Evolutionary conservation across 2,797 vertebrate genomes (phyloP), one percentile per base, ranked within the genome.

Genomic region (Takifugu ocellatus): DNA sequence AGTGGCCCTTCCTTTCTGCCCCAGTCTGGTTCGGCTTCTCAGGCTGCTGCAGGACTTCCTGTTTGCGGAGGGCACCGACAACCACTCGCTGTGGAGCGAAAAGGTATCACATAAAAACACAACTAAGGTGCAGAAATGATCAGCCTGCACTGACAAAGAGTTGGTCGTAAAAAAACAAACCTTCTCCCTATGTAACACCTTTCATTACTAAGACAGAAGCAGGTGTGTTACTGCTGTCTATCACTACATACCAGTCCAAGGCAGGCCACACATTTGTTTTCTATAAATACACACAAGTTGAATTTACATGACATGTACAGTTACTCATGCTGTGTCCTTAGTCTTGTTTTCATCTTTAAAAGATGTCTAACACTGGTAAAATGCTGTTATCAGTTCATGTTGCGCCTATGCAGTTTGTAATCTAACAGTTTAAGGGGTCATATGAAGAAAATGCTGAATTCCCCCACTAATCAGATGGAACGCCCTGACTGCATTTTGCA

Each of bases 11-110:
- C 90, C 93, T 0, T 92, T 96, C 84, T 89, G 88, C 57, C 94
- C 94, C 70, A 96, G 94, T 1, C 88, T 91, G 4, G 90, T 99
- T 17, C 93, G 93, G 60, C 92, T 99, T 24, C 92, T 99, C 44
- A 84, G 96, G 15, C 90, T 99, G 55, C 93, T 99, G 5, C 97
- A 99, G 86, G 97, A 99, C 79, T 97, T 98, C 84, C 86, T 99
- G 24, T 97, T 96, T 24, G 89, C 96, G 0, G 97, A 99, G 84
- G 96, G 97, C 0, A 95, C 94, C 25, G 92, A 88, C 72, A 97
- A 98, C 88, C 91, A 92, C 60, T 79, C 91, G 1, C 88, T 98
- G 46, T 99, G 97, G 97, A 99, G 96, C 1, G 96, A 98, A 86
- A 99, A 99, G 96, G 97, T 99, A 72, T 0, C n/a, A 11, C 6